A percentile compares a stretch with the other conserved stretches of the same genome.
phyloP scores from a whole-genome alignment of 2,888 invertebrate genomes.

The Caenorhabditis sp. region DNA sequence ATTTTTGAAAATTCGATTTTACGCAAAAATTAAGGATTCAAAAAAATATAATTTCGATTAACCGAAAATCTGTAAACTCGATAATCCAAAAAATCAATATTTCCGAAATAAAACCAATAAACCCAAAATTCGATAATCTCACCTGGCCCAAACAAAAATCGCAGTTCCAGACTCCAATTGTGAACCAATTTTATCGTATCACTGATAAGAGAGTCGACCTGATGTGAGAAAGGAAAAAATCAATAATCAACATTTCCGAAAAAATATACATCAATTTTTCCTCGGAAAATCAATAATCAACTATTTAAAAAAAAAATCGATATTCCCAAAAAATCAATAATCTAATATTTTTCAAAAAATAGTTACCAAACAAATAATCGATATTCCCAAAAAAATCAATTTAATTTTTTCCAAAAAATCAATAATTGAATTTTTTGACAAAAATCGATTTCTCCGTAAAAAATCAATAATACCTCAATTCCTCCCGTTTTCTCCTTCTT shows the following conservation, averaged over 20 bases:
- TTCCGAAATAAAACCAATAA: neutral
- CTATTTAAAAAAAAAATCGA: no score
- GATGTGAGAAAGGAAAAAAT: neutral
- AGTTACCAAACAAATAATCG: no score
- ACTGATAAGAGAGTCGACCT: slow-evolving; percentile 19
- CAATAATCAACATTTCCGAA: no score
- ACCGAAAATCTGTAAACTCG: neutral
- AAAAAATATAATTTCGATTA: no score
- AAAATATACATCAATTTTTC: neutral
- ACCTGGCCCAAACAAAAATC: slow-evolving; percentile 11
- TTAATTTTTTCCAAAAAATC: no score
- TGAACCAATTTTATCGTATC: slow-evolving; percentile 32
- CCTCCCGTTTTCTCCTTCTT: neutral
- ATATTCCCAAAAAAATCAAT: no score
- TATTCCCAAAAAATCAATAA: no score
- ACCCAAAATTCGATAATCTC: neutral
- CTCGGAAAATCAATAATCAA: neutral
- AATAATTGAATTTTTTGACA: no score
- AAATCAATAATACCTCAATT: slow-evolving; percentile 6
- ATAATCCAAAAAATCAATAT: neutral
- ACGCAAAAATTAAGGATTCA: no score
- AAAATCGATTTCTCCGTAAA: neutral
- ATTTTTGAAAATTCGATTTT: no score
- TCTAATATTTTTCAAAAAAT: neutral
- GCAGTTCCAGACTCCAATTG: slow-evolving; percentile 26